Percentiles rank a stretch among this genome's conserved stretches.
Evolutionary conservation across 1,140 invertebrate species (phyloP).

Genomic region (Chrysomallon squamiferum): DNA sequence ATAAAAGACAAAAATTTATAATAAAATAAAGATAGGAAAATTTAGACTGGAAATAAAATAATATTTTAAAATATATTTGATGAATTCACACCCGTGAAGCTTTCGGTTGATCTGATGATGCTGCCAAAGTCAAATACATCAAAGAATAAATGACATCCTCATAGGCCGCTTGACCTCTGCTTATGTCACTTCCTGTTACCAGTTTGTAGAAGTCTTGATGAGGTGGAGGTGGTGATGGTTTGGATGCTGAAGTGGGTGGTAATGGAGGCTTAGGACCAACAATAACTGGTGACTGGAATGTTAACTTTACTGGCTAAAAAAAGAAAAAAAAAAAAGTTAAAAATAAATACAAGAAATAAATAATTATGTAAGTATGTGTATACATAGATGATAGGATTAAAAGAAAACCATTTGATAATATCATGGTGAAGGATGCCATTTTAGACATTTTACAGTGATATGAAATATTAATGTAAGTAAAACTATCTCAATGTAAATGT

Average conservation of each 20-base stretch:
- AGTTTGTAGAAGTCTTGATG: slow-evolving; percentile 26
- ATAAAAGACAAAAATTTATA: too few relatives aligned
- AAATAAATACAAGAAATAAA: not conserved
- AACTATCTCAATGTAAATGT: too few relatives aligned
- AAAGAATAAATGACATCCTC: slow-evolving; percentile 15
- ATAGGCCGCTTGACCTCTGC: slow-evolving; percentile 16
- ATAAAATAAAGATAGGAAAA: too few relatives aligned
- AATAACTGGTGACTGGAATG: slow-evolving; percentile 50
- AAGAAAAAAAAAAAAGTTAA: not conserved
- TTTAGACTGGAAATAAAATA: too few relatives aligned
- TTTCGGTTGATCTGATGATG: not conserved
- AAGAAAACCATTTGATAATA: too few relatives aligned
- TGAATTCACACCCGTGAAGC: not conserved
- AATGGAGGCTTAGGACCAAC: slow-evolving; percentile 46
- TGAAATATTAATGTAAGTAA: too few relatives aligned
- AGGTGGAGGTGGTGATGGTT: slow-evolving; percentile 11
- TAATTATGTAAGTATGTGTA: not conserved
- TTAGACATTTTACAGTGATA: too few relatives aligned
- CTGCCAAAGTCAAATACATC: slow-evolving; percentile 47
- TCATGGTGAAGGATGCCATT: too few relatives aligned
- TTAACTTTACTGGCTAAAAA: slow-evolving; percentile 37
- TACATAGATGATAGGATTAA: not conserved
- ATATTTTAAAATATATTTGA: not conserved
- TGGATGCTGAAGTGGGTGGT: not conserved
- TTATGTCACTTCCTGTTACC: slow-evolving; percentile 13